Conservation (phyloP, 2,888 invertebrate species). For the Odontocolon sp. region DNA sequence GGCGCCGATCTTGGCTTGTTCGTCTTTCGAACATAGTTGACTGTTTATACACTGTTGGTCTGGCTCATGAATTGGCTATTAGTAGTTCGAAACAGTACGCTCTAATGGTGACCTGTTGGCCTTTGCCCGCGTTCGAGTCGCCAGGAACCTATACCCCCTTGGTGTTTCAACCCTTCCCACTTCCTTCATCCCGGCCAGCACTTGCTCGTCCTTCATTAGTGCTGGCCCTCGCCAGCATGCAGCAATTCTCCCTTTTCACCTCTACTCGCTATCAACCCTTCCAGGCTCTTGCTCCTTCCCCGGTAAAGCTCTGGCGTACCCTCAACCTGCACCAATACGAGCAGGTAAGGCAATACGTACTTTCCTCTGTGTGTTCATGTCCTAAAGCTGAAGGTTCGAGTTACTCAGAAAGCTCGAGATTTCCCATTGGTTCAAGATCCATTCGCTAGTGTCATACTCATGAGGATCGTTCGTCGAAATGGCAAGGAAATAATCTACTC, state of each 20-base stretch:
- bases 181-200: constrained; percentile 56
- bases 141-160: constrained; percentile 60
- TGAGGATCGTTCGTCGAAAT: constrained; percentile 31
- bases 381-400: background rate
- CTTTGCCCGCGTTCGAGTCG: constrained; percentile 73
- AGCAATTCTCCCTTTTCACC: constrained; percentile 13
- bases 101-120: constrained; percentile 81
- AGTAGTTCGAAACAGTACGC: constrained; percentile 81
- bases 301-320: background rate
- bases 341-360: constrained; percentile 32
- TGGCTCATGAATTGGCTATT: constrained; percentile 82
- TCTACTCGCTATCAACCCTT: constrained; percentile 7
- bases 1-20: constrained; percentile 6
- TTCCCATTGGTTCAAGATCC: constrained; percentile 29
- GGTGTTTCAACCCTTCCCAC: constrained; percentile 66
- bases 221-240: constrained; percentile 67
- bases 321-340: background rate
- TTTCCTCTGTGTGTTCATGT: background rate
- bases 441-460: constrained; percentile 23
- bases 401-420: background rate
- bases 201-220: constrained; percentile 73
- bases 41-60: constrained; percentile 32
- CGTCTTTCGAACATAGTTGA: constrained; percentile 34
- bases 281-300: constrained; percentile 1
- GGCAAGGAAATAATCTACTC: constrained; percentile 42